Evolutionary conservation across 1,140 invertebrate genomes (phyloP).

Genomic region (Ips nitidus): DNA sequence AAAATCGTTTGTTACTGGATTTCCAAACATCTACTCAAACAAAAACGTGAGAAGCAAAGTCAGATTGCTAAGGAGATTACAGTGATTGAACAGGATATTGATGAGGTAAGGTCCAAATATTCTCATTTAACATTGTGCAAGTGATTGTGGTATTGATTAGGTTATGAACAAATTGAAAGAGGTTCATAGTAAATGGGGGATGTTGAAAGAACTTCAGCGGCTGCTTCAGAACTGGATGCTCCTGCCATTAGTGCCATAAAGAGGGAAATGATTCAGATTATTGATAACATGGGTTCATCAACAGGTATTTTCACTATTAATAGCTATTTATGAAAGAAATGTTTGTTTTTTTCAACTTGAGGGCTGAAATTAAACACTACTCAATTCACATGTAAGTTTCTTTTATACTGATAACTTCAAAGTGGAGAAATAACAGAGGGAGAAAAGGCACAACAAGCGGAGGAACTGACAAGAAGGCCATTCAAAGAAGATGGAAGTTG

Average conservation of each 20-base stretch:
- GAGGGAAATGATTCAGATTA: conserved; percentile 61
- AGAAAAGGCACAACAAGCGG: too few relatives aligned
- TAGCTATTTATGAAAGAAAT: too few relatives aligned
- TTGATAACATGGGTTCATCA: conserved; percentile 56
- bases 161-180: conserved; percentile 67
- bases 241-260: conserved; percentile 57
- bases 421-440: too few relatives aligned
- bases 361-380: too few relatives aligned
- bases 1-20: conserved; percentile 79
- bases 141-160: conserved; percentile 50
- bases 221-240: conserved; percentile 44
- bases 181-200: conserved; percentile 59
- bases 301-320: not conserved
- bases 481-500: too few relatives aligned
- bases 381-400: too few relatives aligned
- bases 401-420: too few relatives aligned
- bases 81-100: conserved; percentile 78
- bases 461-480: too few relatives aligned
- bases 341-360: too few relatives aligned
- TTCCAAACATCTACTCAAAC: conserved; percentile 75
- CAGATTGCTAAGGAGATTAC: conserved; percentile 72
- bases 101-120: too few relatives aligned
- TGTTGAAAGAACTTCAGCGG: conserved; percentile 50
- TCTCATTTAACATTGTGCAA: not conserved
- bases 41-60: conserved; percentile 73